Evolutionary conservation across 2,113 vertebrate species (phyloP).

Genomic region (Aphyosemion australe): DNA sequence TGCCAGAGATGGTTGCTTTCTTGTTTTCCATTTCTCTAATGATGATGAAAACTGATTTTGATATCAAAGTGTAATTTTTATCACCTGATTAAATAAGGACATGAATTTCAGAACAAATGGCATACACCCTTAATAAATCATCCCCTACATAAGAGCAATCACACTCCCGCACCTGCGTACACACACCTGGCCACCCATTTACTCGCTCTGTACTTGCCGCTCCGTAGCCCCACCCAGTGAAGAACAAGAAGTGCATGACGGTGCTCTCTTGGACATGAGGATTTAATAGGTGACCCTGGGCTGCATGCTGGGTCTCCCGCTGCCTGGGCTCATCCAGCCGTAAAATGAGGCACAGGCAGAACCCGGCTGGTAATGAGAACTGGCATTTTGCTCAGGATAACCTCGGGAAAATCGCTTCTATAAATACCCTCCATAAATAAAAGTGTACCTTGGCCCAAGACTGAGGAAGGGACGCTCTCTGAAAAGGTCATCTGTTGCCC

Average conservation of each 20-base stretch:
- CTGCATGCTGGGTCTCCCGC: constrained; percentile 69
- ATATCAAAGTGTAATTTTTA: constrained; percentile 30
- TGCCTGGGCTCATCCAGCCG: constrained; percentile 78
- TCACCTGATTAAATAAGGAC: constrained; percentile 31
- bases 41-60: not conserved
- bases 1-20: not conserved
- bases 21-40: not conserved
- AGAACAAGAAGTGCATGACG: constrained; percentile 69
- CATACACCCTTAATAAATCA: constrained; percentile 54
- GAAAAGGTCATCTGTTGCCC: constrained; percentile 80
- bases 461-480: constrained; percentile 60
- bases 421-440: constrained; percentile 86
- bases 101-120: constrained; percentile 28
- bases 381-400: constrained; percentile 81
- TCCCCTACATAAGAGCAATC: constrained; percentile 31
- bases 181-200: constrained; percentile 52
- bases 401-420: constrained; percentile 83
- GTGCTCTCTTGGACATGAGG: constrained; percentile 72
- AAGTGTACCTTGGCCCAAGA: constrained; percentile 77
- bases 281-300: constrained; percentile 83
- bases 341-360: constrained; percentile 81
- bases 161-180: constrained; percentile 36
- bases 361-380: constrained; percentile 81
- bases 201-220: constrained; percentile 38
- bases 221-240: constrained; percentile 65